Percentiles rank a stretch among this genome's conserved stretches.
phyloP scores from a whole-genome alignment of 2,797 vertebrate genomes.

The Threskiornis aethiopicus region DNA sequence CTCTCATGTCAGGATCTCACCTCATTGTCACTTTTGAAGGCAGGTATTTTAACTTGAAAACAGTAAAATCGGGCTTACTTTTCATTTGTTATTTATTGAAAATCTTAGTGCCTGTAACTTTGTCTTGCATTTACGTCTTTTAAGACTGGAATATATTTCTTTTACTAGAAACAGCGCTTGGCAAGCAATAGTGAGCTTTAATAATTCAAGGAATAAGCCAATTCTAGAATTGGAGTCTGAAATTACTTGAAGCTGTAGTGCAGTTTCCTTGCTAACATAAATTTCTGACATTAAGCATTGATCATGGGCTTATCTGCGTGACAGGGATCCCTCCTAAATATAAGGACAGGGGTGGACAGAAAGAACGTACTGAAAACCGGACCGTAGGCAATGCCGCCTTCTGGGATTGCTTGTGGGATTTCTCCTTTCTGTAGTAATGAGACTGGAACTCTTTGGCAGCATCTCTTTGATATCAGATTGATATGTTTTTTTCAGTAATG shows the following conservation, averaged over 20 bases:
- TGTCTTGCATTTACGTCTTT: background rate
- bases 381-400: rapidly evolving
- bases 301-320: background rate
- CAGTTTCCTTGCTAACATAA: background rate
- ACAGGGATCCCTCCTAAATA: background rate
- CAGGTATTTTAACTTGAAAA: background rate
- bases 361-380: background rate
- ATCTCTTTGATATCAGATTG: background rate
- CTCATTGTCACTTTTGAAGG: background rate
- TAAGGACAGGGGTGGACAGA: background rate
- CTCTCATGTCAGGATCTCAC: background rate
- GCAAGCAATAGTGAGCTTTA: background rate
- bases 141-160: background rate
- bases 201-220: background rate
- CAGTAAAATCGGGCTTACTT: background rate
- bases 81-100: background rate
- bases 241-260: background rate
- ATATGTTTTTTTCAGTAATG: background rate
- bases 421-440: background rate
- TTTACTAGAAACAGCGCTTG: background rate
- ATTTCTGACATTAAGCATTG: background rate
- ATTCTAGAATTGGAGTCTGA: background rate
- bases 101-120: background rate
- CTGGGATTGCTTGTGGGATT: background rate
- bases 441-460: background rate